A percentile compares a stretch with the other conserved stretches of the same genome.
These are phyloP conservation scores for Samia ricini DNA, from an alignment of 1,140 invertebrate genomes.

Conservation along the genomic window DNA sequence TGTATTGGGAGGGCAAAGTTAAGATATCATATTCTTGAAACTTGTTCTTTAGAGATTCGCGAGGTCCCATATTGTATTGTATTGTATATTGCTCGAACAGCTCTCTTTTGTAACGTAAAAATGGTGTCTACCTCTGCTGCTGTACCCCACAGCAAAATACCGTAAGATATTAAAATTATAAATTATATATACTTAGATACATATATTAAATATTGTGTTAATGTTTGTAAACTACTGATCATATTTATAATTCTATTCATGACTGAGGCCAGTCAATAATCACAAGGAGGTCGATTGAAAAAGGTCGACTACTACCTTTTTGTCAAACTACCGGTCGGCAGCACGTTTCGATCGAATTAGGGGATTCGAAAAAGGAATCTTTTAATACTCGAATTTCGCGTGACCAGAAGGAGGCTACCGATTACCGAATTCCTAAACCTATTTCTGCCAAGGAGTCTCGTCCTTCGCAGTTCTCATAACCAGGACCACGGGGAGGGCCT, in stretches of 20 bases:
- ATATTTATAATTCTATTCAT: background rate
- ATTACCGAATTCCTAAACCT: constrained; percentile 2
- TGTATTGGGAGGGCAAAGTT: too few relatives aligned
- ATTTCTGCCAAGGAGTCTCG: background rate
- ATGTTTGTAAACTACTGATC: too few relatives aligned
- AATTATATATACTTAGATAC: too few relatives aligned
- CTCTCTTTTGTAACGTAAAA: too few relatives aligned
- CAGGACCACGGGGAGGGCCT: background rate
- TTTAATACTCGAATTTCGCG: constrained; percentile 3
- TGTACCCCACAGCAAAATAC: too few relatives aligned
- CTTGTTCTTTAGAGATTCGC: too few relatives aligned
- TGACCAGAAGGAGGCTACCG: constrained; percentile 5
- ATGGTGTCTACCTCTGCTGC: too few relatives aligned
- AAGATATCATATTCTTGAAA: too few relatives aligned
- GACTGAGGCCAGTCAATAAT: background rate
- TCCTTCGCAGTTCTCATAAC: background rate
- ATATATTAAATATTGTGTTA: too few relatives aligned
- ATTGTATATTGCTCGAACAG: too few relatives aligned
- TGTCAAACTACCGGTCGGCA: background rate
- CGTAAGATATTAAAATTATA: too few relatives aligned
- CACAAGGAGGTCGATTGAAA: background rate
- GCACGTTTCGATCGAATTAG: background rate
- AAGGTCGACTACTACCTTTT: background rate
- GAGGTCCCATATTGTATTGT: too few relatives aligned
- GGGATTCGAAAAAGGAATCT: background rate